phyloP scores from a whole-genome alignment of 2,888 invertebrate genomes.

The Oxycera nigricornis region DNA sequence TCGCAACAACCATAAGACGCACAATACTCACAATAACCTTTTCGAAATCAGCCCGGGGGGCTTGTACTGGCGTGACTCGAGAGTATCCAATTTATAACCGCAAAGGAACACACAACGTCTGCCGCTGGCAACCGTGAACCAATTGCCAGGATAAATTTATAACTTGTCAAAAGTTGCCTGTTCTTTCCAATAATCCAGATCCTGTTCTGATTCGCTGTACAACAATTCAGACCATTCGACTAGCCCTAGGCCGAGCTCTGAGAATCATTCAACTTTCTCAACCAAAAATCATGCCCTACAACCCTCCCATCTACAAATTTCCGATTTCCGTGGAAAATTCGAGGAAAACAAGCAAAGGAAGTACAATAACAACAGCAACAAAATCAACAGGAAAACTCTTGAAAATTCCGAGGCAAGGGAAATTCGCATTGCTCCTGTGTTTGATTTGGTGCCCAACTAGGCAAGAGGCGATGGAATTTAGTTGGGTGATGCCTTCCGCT shows the following conservation, averaged over 20 bases:
- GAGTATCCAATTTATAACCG: neutral
- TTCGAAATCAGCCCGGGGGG: neutral
- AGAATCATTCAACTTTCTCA: constrained; percentile 15
- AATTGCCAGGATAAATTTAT: constrained; percentile 31
- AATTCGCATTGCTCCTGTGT: constrained; percentile 16
- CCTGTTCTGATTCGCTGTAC: neutral
- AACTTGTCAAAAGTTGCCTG: constrained; percentile 36
- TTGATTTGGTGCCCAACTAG: neutral
- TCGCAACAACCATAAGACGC: too few relatives aligned
- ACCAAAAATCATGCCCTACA: constrained; percentile 4
- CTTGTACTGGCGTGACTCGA: neutral
- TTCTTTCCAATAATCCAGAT: neutral
- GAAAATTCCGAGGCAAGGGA: constrained; percentile 5
- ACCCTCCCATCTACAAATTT: neutral
- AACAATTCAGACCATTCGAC: neutral
- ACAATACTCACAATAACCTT: neutral
- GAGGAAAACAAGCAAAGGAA: neutral
- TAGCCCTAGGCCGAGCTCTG: neutral
- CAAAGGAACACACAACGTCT: constrained; percentile 2
- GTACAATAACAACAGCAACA: neutral
- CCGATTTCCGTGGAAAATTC: neutral
- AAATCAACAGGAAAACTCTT: constrained; percentile 6
- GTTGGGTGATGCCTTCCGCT: constrained; percentile 4
- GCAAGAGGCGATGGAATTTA: neutral
- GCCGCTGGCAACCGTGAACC: constrained; percentile 28